A percentile compares a stretch with the other conserved stretches of the same genome.
phyloP scores from a whole-genome alignment of 2,888 invertebrate genomes.

The Lymantria monacha region DNA sequence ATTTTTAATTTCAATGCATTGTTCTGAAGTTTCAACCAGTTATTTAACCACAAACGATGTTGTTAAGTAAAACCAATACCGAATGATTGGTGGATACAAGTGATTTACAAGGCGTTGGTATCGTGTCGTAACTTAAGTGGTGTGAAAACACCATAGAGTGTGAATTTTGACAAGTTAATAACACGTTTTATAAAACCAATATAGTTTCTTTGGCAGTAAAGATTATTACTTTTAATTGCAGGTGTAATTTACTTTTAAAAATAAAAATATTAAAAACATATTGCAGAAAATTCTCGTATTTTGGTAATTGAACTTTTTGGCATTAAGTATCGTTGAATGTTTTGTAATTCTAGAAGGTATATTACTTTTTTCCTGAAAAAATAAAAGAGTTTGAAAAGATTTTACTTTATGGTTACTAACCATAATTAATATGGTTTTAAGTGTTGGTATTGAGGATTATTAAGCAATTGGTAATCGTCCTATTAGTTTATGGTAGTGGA shows the following conservation, averaged over 20 bases:
- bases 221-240: background rate
- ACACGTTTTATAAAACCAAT: conserved; percentile 30
- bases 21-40: background rate
- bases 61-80: conserved; percentile 23
- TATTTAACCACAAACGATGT: conserved; percentile 10
- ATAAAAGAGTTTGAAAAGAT: too few species aligned
- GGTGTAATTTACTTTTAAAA: background rate
- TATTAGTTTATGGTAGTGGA: too few species aligned
- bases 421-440: too few species aligned
- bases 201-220: background rate
- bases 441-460: too few species aligned
- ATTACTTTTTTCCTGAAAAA: too few species aligned
- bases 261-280: too few species aligned
- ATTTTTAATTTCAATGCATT: background rate
- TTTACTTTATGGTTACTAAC: too few species aligned
- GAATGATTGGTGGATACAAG: conserved; percentile 36
- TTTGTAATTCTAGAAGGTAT: too few species aligned
- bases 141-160: conserved; percentile 43
- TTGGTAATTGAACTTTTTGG: too few species aligned
- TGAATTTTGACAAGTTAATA: conserved; percentile 46
- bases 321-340: too few species aligned
- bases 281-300: too few species aligned
- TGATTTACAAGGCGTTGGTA: conserved; percentile 47
- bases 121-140: conserved; percentile 38
- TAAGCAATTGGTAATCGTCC: too few species aligned